These are phyloP conservation scores for Cynopterus brachyotis DNA, from an alignment of 2,113 vertebrate genomes.

Conservation along the genomic window DNA sequence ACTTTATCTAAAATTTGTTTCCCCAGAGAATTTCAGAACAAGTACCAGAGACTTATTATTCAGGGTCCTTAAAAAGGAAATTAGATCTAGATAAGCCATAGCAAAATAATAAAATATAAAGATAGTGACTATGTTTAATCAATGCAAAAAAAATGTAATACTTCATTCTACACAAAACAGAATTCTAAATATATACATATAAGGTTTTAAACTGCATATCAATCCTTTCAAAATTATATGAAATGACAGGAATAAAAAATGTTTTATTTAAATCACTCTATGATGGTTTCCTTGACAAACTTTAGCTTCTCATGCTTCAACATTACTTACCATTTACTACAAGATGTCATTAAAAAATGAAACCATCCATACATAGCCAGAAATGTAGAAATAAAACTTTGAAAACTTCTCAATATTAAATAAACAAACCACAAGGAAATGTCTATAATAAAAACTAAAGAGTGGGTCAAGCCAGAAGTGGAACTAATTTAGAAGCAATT, in stretches of 20 bases:
- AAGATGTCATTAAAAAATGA: neutral
- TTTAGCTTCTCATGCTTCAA: slow-evolving; percentile 27
- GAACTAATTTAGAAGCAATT: slow-evolving; percentile 22
- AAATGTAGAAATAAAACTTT: slow-evolving; percentile 18
- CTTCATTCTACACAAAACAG: slow-evolving; percentile 33
- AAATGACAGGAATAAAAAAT: slow-evolving; percentile 19
- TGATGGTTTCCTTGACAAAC: neutral
- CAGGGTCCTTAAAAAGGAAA: slow-evolving; percentile 19
- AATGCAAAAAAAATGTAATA: slow-evolving; percentile 39
- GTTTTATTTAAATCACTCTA: slow-evolving; percentile 43
- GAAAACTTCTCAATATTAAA: slow-evolving; percentile 22
- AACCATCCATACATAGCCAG: neutral
- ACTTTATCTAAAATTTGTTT: slow-evolving; percentile 27
- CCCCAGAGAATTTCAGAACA: slow-evolving; percentile 51
- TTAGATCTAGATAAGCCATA: neutral
- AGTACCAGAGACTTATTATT: slow-evolving; percentile 14
- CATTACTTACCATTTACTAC: slow-evolving; percentile 32
- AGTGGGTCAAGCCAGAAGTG: neutral
- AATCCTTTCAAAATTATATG: slow-evolving; percentile 18
- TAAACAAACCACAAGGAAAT: slow-evolving; percentile 23
- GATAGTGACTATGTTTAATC: slow-evolving; percentile 23
- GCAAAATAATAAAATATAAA: slow-evolving; percentile 47
- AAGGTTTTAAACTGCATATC: neutral
- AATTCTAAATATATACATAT: neutral
- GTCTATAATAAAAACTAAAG: slow-evolving; percentile 37